Conservation (phyloP, 2,113 vertebrate genomes). For the Erythrolamprus reginae region DNA sequence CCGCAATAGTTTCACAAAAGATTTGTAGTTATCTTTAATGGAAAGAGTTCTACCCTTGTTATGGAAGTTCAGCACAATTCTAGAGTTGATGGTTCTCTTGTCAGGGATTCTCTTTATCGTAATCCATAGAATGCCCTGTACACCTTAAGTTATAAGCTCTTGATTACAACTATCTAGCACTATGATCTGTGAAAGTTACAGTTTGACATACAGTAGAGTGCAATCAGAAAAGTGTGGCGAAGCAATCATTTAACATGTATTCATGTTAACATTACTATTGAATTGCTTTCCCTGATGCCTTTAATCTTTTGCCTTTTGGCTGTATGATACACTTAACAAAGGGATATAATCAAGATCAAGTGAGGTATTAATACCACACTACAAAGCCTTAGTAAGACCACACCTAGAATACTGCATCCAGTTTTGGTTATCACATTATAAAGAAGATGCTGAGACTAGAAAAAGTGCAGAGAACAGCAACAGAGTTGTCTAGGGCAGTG, state of each 20-base stretch:
- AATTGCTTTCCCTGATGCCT: not conserved
- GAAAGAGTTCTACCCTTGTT: not conserved
- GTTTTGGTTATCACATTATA: too few relatives aligned
- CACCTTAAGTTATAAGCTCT: not conserved
- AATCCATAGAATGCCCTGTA: not conserved
- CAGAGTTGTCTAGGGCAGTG: too few relatives aligned
- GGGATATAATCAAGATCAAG: too few relatives aligned
- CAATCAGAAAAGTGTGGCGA: not conserved
- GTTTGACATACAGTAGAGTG: not conserved
- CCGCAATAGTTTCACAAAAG: not conserved
- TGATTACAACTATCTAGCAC: not conserved
- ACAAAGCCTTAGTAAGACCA: too few relatives aligned
- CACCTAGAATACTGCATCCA: too few relatives aligned
- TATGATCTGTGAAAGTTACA: not conserved
- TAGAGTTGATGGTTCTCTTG: not conserved
- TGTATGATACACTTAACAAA: not conserved
- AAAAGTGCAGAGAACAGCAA: too few relatives aligned
- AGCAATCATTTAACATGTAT: not conserved
- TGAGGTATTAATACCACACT: too few relatives aligned
- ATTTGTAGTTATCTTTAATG: not conserved
- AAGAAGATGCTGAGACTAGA: too few relatives aligned
- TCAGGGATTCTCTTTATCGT: not conserved
- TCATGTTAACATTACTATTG: not conserved
- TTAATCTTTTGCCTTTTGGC: not conserved
- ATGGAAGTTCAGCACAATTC: not conserved